Evolutionary conservation across 2,797 vertebrate genomes (phyloP).

Genomic region (Poeciliopsis turneri): DNA sequence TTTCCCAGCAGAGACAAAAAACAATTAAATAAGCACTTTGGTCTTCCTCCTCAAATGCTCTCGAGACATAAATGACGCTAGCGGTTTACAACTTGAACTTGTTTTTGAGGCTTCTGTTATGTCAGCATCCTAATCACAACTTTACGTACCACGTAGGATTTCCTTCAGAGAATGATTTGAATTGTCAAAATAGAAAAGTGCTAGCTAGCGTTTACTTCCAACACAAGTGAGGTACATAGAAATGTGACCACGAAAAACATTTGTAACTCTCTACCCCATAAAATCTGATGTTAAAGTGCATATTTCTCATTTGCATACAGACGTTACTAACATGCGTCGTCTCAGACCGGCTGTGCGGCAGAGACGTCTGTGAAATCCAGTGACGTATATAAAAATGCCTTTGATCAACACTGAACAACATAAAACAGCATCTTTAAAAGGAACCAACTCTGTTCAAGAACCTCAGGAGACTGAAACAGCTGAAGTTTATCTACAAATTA

Average conservation of each 20-base stretch:
- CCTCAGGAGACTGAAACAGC: neutral
- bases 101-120: constrained; percentile 12
- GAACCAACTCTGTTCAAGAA: neutral
- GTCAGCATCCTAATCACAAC: constrained; percentile 31
- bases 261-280: constrained; percentile 51
- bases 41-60: constrained; percentile 83
- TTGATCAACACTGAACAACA: neutral
- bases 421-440: neutral
- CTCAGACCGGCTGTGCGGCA: constrained; percentile 34
- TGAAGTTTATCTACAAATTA: neutral
- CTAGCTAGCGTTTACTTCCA: neutral
- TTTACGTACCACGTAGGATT: constrained; percentile 45
- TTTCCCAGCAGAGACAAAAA: constrained; percentile 72
- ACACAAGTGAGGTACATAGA: constrained; percentile 1
- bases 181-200: constrained; percentile 6
- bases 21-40: constrained; percentile 89
- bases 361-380: neutral
- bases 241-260: constrained; percentile 30
- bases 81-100: constrained; percentile 24
- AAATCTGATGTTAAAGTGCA: constrained; percentile 87
- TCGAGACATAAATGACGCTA: constrained; percentile 32
- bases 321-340: constrained; percentile 74
- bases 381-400: neutral
- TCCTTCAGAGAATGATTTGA: constrained; percentile 16
- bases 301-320: constrained; percentile 62